Percentiles rank a stretch among this genome's conserved stretches.
These are phyloP conservation scores for Polyploca ridens DNA, from an alignment of 2,888 invertebrate species.

Conservation along the genomic window DNA sequence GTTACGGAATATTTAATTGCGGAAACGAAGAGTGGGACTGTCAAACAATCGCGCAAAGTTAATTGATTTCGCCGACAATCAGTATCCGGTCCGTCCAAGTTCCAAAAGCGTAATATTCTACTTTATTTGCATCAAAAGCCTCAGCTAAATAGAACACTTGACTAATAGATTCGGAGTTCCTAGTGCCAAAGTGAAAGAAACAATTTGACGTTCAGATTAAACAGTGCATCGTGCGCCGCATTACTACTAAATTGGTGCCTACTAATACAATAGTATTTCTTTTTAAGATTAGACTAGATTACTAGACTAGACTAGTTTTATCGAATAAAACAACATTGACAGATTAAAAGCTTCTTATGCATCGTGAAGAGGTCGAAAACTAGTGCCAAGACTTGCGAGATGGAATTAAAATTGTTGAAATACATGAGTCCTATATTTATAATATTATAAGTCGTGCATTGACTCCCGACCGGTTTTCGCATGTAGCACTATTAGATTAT, in stretches of 20 bases:
- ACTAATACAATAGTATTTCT: too few species aligned
- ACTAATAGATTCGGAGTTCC: conserved; percentile 52
- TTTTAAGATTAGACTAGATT: too few species aligned
- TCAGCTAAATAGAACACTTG: conserved; percentile 54
- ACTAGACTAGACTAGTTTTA: too few species aligned
- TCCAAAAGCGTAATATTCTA: conserved; percentile 46
- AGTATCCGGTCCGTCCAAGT: conserved; percentile 34
- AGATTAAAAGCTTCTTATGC: background rate
- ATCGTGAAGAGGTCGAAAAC: background rate
- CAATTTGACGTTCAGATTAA: conserved; percentile 45
- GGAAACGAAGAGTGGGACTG: conserved; percentile 47
- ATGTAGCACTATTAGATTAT: background rate
- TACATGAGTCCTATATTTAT: background rate
- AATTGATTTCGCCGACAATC: conserved; percentile 54
- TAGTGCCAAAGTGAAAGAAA: conserved; percentile 39
- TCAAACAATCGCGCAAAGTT: conserved; percentile 51
- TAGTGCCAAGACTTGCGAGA: background rate
- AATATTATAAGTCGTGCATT: too few species aligned
- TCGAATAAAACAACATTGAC: background rate
- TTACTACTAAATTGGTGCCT: too few species aligned
- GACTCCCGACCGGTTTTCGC: too few species aligned
- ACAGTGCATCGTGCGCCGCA: too few species aligned
- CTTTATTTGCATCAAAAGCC: conserved; percentile 55
- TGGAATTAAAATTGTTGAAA: background rate
- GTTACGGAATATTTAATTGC: conserved; percentile 40